Base-by-base conservation (phyloP, 1,140 invertebrate genomes). In the Psix sp. region DNA sequence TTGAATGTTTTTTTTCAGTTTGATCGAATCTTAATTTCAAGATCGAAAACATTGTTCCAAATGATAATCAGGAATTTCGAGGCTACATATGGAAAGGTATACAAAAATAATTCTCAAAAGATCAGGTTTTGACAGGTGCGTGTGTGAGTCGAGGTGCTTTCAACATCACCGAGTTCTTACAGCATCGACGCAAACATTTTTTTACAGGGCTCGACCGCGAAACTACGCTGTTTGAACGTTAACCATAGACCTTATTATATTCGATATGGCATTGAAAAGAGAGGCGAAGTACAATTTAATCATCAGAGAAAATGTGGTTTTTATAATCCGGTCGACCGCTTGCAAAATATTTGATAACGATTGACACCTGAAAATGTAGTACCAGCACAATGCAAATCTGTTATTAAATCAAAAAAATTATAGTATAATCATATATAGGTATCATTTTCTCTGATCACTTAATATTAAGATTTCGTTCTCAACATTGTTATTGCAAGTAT, bases 171-270 rank as follows among this genome's bases (percentile, higher is more conserved):
- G 60, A 52, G 39, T 38, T 72, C 24, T 65, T 72, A 65, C 68
- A 26, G 59, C 60, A 65, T 46, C 52, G 35, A 60, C 10, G 48
- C 26, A 38, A 43, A 39, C 17, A 43, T 71, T 63, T 65, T 62
- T 29, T 29, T 29, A 39, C 21, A 24, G 54, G 68, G 65, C 48
- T 16, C 68, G 68, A 65, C 68, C 68, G 68, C 68, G 68, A 72
- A 72, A 72, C 59, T 57, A 18, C 33, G 31, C 29, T 13, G 31
- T 21, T 63, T 45, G 38, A 63, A 57, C 51, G 48, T 70, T 70
- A 70, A 70, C 42, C 56, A 62, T 72, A 72, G 67, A 57, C 67
- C 67, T 72, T 38, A 71, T 57, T 42, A 52, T 51, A 51, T 56
- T 43, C 43, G 51, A 51, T 45, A 31, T 63, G 59, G 67, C 67